Base-by-base conservation (phyloP, 1,140 invertebrate genomes). In the Parasteatoda tepidariorum region DNA sequence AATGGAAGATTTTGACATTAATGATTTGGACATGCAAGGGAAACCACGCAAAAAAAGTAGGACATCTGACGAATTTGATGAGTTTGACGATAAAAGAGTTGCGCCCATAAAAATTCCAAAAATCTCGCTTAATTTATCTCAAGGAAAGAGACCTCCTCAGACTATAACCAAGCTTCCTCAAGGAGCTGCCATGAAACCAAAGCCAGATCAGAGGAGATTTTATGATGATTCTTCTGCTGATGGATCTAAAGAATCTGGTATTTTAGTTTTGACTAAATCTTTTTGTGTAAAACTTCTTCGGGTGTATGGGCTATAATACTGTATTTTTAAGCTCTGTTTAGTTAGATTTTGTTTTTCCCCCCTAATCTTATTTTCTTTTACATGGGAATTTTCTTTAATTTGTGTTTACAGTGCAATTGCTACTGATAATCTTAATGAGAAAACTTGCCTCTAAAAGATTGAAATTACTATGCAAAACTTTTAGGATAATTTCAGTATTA, bases 1-100 rank as follows among this genome's bases (percentile, higher is more conserved):
- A 84, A 90, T 90, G 90, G 94, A 96, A 88, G 96, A 97, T 88
- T 97, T 96, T 90, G 95, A 97, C 87, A 95, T 95, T 0, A 94
- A 94, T 0, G 95, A 97, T 88, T 89, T 87, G 33, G 90, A 84
- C 38, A n/a, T 74, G 38, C 62, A 70, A 38, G 82, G 81, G 34
- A 78, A 75, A 15, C 28, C 68, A 38, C 81, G 66, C 15, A 85
- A 85, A 48, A 78, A 81, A 33, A 30, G 70, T n/a, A 31, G 34
- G n/a, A 55, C 57, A 6, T 64, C 38, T 31, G 64, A 71, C 38
- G 75, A 86, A 87, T 71, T 74, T 78, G 54, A 85, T 81, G 41
- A 86, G 30, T 74, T 70, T 38, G 33, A 87, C 86, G 61, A 66
- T 24, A 86, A 84, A 83, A 71, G 75, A 28, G 68, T 78, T 34